Evolutionary conservation across 2,113 vertebrate species (phyloP).

Genomic region (Pelvicachromis taeniatus): DNA sequence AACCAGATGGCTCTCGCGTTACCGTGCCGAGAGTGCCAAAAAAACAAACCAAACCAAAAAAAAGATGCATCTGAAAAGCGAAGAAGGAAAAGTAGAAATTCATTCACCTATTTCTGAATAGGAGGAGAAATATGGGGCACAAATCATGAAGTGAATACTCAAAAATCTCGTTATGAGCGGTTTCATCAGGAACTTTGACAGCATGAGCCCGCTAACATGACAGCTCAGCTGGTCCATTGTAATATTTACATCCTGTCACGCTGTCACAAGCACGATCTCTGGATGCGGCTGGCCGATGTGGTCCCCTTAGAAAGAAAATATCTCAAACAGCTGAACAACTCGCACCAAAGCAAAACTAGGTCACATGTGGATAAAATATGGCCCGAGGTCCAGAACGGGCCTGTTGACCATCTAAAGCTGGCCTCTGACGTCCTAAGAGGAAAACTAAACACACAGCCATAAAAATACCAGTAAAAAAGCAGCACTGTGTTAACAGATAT

Average conservation of each 20-base stretch:
- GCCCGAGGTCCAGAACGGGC: neutral
- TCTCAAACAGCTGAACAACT: neutral
- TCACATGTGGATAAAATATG: neutral
- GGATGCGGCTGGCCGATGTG: neutral
- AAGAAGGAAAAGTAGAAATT: neutral
- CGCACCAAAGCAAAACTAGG: neutral
- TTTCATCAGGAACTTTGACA: neutral
- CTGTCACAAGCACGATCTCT: neutral
- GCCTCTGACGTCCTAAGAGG: neutral
- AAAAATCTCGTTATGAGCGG: neutral
- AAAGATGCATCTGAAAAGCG: neutral
- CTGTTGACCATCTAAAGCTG: neutral
- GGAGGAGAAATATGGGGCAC: neutral
- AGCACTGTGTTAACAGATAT: neutral
- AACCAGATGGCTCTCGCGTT: neutral
- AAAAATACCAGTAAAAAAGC: neutral
- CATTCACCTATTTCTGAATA: neutral
- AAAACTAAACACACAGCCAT: neutral
- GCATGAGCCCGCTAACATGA: neutral
- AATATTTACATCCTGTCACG: neutral
- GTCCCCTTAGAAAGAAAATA: neutral
- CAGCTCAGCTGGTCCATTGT: neutral
- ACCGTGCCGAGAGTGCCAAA: neutral
- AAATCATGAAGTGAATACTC: neutral
- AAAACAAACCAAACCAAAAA: rapidly evolving